phyloP scores from a whole-genome alignment of 1,140 invertebrate genomes.

The Drosophila teissieri region DNA sequence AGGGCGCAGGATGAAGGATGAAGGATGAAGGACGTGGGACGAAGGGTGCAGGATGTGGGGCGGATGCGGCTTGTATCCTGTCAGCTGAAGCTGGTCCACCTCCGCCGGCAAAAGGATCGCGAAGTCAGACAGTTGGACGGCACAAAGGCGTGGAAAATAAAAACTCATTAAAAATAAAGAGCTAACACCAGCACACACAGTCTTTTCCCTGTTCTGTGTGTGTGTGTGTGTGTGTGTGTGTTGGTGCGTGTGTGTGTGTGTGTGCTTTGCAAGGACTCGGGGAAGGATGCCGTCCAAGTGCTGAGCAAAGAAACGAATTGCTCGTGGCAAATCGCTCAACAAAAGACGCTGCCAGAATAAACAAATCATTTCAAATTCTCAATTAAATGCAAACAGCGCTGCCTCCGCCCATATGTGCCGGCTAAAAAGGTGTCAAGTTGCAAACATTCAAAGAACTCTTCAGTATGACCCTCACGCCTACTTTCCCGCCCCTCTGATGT shows the following conservation, averaged over 20 bases:
- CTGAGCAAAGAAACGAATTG: slow-evolving; percentile 68
- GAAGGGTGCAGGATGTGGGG: slow-evolving; percentile 2
- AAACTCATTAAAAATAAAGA: slow-evolving; percentile 81
- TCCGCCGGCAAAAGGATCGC: slow-evolving; percentile 29
- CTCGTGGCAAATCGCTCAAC: slow-evolving; percentile 67
- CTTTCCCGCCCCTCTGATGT: neutral
- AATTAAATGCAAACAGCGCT: slow-evolving; percentile 72
- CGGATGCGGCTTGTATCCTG: slow-evolving; percentile 54
- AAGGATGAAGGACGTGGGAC: neutral
- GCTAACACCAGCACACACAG: slow-evolving; percentile 42
- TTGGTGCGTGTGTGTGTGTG: slow-evolving; percentile 8
- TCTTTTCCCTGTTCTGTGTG: neutral
- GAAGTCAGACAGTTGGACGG: slow-evolving; percentile 54
- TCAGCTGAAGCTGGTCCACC: slow-evolving; percentile 25
- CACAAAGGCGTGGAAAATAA: slow-evolving; percentile 73
- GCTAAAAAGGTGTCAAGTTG: slow-evolving; percentile 73
- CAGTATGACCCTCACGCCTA: slow-evolving; percentile 56
- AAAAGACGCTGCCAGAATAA: slow-evolving; percentile 72
- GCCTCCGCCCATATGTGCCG: slow-evolving; percentile 21
- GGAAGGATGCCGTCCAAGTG: slow-evolving; percentile 57
- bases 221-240: slow-evolving; percentile 23
- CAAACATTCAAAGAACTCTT: slow-evolving; percentile 65
- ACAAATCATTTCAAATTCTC: slow-evolving; percentile 83
- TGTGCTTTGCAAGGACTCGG: slow-evolving; percentile 7
- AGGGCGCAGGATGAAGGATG: slow-evolving; percentile 9